Evolutionary conservation across 2,888 invertebrate species (phyloP), one percentile per base, ranked within the genome.

Genomic region (Buathra laborator): DNA sequence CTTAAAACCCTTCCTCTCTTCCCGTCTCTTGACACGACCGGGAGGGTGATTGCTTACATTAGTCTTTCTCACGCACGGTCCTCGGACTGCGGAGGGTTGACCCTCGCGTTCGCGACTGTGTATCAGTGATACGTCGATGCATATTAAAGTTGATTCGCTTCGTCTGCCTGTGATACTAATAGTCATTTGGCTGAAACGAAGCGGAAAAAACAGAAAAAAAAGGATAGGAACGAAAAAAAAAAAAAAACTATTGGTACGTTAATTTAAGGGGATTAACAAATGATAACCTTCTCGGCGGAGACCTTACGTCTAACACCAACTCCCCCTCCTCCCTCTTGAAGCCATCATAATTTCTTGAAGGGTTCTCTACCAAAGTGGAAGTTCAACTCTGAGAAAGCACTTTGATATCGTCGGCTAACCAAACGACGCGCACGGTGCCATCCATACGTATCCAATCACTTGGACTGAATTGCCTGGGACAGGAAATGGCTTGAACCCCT

Each of bases 401-500:
- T 87, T 79, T 79, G 62, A 84, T 87, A 84, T 86, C 71, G 78
- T 29, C 81, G 48, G 84, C 82, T 81, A 84, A 86, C 70, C 74
- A 79, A 83, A 79, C 62, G 43, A 43, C 72, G 48, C 56, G 59
- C 24, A n/a, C 56, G 37, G 48, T 43, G 59, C 29, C 56, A 75
- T 80, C 78, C 87, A 87, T 87, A 86, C 88, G 89, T 89, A 90
- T 90, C 89, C 92, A 92, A 92, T 92, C 92, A 92, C 91, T 92
- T 92, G 88, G 87, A 89, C 88, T 87, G 90, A 89, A 90, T 92
- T 92, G 91, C 88, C 88, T 88, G 86, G 88, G 88, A 86, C 89
- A 89, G 91, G 90, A 92, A 91, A 90, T 87, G 89, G 88, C 88
- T 89, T 88, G 86, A 85, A 90, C 85, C 86, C 75, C 71, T 43